Base-by-base conservation (phyloP, 2,113 vertebrate species). In the Hylia prasina region DNA sequence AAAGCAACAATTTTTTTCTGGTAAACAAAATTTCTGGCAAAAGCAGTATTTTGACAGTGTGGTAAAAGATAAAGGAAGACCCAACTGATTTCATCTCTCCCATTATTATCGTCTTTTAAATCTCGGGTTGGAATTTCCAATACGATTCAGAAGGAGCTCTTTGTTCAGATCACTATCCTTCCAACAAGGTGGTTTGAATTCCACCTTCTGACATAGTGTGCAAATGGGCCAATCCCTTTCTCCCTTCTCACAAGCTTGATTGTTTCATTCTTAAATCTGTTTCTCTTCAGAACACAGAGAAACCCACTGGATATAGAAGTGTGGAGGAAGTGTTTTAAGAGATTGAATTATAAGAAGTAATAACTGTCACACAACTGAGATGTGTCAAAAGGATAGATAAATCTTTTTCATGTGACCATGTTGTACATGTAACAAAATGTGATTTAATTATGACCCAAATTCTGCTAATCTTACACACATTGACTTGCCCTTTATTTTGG, bases 51-150 rank as follows among this genome's bases (percentile, higher is more conserved):
- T 84, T 58, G 30, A 47, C 33, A 84, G 17, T 30, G 21, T 53
- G 10, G 37, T 57, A 83, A 31, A 89, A 30, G 45, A 25, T 42
- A 54, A 87, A 66, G 30, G 12, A 66, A 48, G 33, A 78, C 25
- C 28, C 1, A 6, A 1, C 1, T 70, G 30, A 66, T 30, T 91
- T 69, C 0, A 4, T 47, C 11, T 77, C 24, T 71, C 51, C 5
- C 6, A 15, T 47, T 58, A 58, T 87, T 70, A 66, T 39, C 24
- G 30, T 47, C 51, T 51, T 82, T 64, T 40, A 42, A 15, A 31
- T 64, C 11, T 54, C 30, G 17, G 31, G n/a, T 39, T 58, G 15
- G 45, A 81, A 42, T 84, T 91, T 79, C 42, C 3, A 4, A 3
- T 66, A 35, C 5, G 3, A 66, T 51, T 48, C n/a, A 33, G 68